A percentile compares a stretch with the other conserved stretches of the same genome.
These are phyloP conservation scores for Malaclemys terrapin DNA, from an alignment of 2,113 vertebrate species.

Conservation along the genomic window DNA sequence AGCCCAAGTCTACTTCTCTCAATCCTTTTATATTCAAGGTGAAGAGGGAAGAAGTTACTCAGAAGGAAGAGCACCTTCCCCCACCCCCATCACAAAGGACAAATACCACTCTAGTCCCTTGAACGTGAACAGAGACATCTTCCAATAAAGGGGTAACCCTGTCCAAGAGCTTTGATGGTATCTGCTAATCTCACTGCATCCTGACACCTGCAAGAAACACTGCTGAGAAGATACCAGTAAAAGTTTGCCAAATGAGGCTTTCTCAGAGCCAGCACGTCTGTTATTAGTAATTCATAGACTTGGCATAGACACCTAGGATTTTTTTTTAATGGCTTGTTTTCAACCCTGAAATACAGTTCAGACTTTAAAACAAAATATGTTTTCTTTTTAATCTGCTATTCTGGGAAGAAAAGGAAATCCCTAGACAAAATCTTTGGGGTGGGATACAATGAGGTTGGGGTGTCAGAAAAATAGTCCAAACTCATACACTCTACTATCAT, in stretches of 20 bases:
- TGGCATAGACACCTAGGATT: slow-evolving; percentile 78
- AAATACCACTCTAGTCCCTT: slow-evolving; percentile 1
- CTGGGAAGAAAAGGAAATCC: slow-evolving; percentile 62
- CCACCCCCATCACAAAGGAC: slow-evolving; percentile 21
- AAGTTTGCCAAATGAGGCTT: slow-evolving; percentile 73
- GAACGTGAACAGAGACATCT: slow-evolving; percentile 34
- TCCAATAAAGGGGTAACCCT: slow-evolving; percentile 55
- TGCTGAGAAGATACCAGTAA: slow-evolving; percentile 69
- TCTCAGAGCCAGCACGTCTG: slow-evolving; percentile 76
- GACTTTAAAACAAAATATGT: slow-evolving; percentile 65
- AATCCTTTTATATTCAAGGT: neutral
- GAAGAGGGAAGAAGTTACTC: neutral
- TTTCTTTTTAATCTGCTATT: slow-evolving; percentile 65
- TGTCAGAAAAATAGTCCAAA: slow-evolving; percentile 8
- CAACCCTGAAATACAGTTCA: slow-evolving; percentile 72
- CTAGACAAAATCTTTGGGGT: slow-evolving; percentile 41
- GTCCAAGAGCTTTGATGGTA: slow-evolving; percentile 31
- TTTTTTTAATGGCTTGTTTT: slow-evolving; percentile 78
- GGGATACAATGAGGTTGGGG: slow-evolving; percentile 5
- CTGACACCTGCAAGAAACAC: slow-evolving; percentile 61
- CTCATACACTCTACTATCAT: neutral
- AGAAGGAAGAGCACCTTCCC: neutral
- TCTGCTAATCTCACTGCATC: slow-evolving; percentile 23
- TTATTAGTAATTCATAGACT: slow-evolving; percentile 78
- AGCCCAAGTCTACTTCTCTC: neutral